phyloP scores from a whole-genome alignment of 2,113 vertebrate species.

The Poicephalus gulielmi region DNA sequence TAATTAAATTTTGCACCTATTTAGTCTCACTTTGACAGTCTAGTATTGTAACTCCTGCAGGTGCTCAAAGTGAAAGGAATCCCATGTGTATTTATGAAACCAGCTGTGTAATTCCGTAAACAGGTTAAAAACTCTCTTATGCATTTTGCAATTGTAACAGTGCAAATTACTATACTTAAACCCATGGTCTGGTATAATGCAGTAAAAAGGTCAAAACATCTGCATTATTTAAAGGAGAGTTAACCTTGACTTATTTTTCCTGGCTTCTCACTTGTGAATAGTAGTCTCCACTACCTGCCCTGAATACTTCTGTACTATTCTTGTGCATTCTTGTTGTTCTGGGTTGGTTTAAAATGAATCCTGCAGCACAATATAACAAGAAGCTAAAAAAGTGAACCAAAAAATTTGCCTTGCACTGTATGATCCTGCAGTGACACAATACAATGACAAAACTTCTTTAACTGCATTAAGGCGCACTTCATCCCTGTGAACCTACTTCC shows the following conservation, averaged over 20 bases:
- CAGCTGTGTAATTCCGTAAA: not conserved
- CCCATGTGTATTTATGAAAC: not conserved
- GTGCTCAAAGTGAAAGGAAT: not conserved
- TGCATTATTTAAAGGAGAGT: not conserved
- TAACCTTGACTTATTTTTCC: not conserved
- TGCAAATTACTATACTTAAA: not conserved
- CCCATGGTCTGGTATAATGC: not conserved
- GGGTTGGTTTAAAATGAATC: not conserved
- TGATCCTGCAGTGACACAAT: not conserved
- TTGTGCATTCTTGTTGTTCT: not conserved
- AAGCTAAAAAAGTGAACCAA: not conserved
- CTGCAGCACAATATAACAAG: not conserved
- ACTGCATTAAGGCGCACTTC: constrained; percentile 8
- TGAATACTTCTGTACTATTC: not conserved
- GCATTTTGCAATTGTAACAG: not conserved
- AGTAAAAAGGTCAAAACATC: not conserved
- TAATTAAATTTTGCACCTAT: not conserved
- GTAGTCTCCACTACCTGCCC: not conserved
- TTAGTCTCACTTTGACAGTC: not conserved
- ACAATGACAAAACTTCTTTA: constrained; percentile 23
- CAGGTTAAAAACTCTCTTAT: not conserved
- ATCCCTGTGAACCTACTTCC: constrained; percentile 39
- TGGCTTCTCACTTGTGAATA: not conserved
- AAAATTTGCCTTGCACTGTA: not conserved
- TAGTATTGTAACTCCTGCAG: not conserved